Base-by-base conservation (phyloP, 2,113 vertebrate species). In the Dasypus novemcinctus region DNA sequence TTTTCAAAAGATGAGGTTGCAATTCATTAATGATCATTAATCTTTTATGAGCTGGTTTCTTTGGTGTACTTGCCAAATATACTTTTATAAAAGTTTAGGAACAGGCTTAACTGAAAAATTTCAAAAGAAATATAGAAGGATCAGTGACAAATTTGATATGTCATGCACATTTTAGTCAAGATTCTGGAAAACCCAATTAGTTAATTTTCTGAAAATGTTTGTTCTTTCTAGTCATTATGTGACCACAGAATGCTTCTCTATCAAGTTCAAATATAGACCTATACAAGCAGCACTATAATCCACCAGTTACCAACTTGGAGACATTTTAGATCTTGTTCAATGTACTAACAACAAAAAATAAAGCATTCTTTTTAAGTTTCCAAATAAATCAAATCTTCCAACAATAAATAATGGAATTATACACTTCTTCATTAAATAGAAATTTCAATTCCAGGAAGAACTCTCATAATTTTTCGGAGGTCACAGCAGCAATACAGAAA, bases 361-460 rank as follows among this genome's bases (percentile, higher is more conserved):
- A 96, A 52, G 95, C 94, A 97, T 94, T 97, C 95, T 93, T 96
- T 97, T 97, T 94, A 96, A 93, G 94, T 83, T 93, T 97, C 97
- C 97, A 98, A 94, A 91, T 78, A 95, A 97, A 93, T 91, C 97
- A 98, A 98, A 98, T n/a, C 97, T 94, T 98, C 97, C 97, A 98
- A 98, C 93, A 98, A 98, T 98, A 98, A 98, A 98, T 98, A 98
- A 98, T 96, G 98, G 96, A 98, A 98, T 98, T 98, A 98, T 97
- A 98, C 79, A 97, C 93, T 97, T 98, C 97, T 98, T 98, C 98
- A 98, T 98, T 98, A 98, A 98, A 98, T 98, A 98, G 97, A 97
- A 98, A 96, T 98, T 97, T 96, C 97, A 97, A 98, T 98, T 97
- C 96, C 98, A 97, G 95, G 96, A 98, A 98, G 96, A 98, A 96